Evolutionary conservation across 2,888 invertebrate species (phyloP), one percentile per base, ranked within the genome.

Genomic region (Hirtodrosophila alboralis): DNA sequence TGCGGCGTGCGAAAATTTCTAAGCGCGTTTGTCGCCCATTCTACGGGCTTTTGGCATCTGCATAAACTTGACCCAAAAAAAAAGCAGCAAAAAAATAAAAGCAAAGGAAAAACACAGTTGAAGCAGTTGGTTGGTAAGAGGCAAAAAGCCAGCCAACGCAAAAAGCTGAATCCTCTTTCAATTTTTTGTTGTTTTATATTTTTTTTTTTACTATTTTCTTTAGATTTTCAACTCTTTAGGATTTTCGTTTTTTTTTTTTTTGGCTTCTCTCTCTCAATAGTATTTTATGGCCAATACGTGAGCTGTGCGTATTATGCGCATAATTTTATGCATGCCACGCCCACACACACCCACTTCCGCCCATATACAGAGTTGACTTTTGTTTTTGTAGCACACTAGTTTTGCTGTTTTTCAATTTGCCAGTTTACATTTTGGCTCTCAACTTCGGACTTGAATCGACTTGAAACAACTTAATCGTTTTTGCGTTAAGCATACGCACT

Each of bases 51-150:
- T 64, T 43, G 70, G 57, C 83, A 81, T 81, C 80, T 81, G 81
- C 81, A 81, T 81, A 84, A 83, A 84, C 84, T 83, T 83, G 84
- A 83, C 84, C 81, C 81, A 79, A 79, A 83, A 77, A 28, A 36
- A 14, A 33, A 41, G 36, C 13, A 18, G 23, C 12, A 28, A 44
- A 28, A 41, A 49, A 23, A 56, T 8, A n/a, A n/a, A n/a, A n/a
- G n/a, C n/a, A n/a, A 16, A 21, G 10, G 31, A 14, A 48, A 31
- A 57, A 13, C 12, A 13, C 54, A 48, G 8, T 6, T 49, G 48
- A 45, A 54, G 26, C 28, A 47, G 45, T 34, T 64, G 47, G 31
- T n/a, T n/a, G n/a, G n/a, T n/a, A n/a, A n/a, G n/a, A 64, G 79
- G 49, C 58, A 68, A 62, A 68, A 64, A 62, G 69, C 54, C 64